phyloP scores from a whole-genome alignment of 2,888 invertebrate species.

The Aleiodes alternator region DNA sequence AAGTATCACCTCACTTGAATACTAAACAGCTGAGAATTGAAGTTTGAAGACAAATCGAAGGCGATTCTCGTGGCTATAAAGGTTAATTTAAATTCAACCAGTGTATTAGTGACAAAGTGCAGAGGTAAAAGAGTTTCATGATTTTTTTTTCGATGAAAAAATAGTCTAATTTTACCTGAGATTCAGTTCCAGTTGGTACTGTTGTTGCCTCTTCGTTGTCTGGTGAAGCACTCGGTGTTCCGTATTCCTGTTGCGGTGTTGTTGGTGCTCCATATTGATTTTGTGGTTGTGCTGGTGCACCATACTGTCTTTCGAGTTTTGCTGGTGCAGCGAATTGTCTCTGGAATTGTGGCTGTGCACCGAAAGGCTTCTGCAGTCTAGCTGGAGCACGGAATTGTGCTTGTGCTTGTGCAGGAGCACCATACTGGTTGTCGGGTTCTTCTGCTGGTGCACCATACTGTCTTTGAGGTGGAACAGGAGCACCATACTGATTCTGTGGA shows the following conservation, averaged over 20 bases:
- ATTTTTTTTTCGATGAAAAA: neutral
- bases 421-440: conserved; percentile 53
- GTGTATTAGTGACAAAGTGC: conserved; percentile 26
- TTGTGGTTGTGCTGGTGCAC: conserved; percentile 43
- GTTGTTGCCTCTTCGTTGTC: conserved; percentile 69
- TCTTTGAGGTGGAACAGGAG: conserved; percentile 51
- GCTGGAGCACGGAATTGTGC: conserved; percentile 48
- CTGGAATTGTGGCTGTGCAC: conserved; percentile 53
- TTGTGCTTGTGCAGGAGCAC: conserved; percentile 50
- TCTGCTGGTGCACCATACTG: conserved; percentile 57
- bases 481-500: conserved; percentile 65
- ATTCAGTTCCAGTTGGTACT: conserved; percentile 65
- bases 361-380: conserved; percentile 36
- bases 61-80: neutral
- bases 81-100: conserved; percentile 58
- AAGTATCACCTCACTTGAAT: conserved; percentile 63
- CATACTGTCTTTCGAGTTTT: conserved; percentile 45
- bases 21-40: conserved; percentile 52
- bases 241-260: conserved; percentile 63
- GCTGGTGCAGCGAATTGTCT: conserved; percentile 59
- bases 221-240: conserved; percentile 67
- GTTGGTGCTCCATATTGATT: conserved; percentile 59
- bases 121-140: neutral
- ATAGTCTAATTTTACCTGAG: conserved; percentile 64
- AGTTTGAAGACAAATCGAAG: conserved; percentile 45